Conservation (phyloP, 2,113 vertebrate species). For the Tichodroma muraria region DNA sequence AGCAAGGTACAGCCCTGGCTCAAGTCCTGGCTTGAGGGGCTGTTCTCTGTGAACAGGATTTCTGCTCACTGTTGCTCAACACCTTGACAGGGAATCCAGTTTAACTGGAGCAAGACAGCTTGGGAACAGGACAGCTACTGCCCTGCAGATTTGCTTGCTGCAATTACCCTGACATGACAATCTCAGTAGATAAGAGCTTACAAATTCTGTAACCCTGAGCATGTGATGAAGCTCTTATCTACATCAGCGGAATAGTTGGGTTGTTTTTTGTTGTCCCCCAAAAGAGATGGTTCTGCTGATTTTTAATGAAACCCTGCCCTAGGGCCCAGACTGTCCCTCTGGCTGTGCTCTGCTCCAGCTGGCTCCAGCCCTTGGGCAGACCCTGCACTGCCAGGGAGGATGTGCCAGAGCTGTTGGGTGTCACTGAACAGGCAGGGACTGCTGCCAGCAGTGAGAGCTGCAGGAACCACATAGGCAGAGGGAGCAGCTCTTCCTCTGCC, state of each 20-base stretch:
- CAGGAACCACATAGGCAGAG: background rate
- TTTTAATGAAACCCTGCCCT: background rate
- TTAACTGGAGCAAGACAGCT: background rate
- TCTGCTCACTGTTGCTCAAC: background rate
- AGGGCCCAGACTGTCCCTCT: background rate
- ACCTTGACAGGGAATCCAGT: background rate
- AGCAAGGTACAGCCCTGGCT: background rate
- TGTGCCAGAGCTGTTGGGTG: accelerated
- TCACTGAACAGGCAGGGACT: background rate
- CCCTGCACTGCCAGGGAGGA: accelerated
- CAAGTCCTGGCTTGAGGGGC: background rate
- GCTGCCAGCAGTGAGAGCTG: accelerated
- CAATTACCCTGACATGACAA: background rate
- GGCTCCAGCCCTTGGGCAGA: background rate
- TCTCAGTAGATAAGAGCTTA: background rate
- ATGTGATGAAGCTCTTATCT: background rate
- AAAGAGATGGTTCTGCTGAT: background rate
- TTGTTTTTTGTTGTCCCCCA: background rate
- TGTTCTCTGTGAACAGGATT: background rate
- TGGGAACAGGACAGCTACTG: background rate
- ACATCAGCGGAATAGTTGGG: accelerated
- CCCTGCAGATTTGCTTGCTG: background rate
- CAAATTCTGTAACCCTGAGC: background rate
- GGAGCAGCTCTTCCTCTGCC: background rate
- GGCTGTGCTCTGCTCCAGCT: background rate